phyloP scores from a whole-genome alignment of 2,113 vertebrate genomes.

The Petrocephalus microphthalmus region DNA sequence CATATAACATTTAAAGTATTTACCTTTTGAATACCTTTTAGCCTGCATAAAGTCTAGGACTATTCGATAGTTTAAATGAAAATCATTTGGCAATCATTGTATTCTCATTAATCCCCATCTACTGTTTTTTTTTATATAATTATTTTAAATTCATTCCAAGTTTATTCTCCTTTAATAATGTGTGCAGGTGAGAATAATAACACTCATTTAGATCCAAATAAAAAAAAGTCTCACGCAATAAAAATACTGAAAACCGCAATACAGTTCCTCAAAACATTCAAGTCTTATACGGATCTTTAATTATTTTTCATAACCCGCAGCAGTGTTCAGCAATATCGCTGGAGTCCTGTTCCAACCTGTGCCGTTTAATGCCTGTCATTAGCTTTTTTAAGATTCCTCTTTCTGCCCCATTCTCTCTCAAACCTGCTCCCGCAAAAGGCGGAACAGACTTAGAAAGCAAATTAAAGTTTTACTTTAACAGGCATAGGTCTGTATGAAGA shows the following conservation, averaged over 20 bases:
- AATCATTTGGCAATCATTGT: constrained; percentile 47
- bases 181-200: constrained; percentile 60
- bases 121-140: constrained; percentile 41
- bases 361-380: constrained; percentile 37
- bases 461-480: constrained; percentile 82
- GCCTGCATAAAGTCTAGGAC: constrained; percentile 42
- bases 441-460: constrained; percentile 63
- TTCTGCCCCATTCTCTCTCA: constrained; percentile 25
- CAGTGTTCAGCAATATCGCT: constrained; percentile 62
- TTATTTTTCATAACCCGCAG: constrained; percentile 76
- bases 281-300: constrained; percentile 55
- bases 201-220: constrained; percentile 65
- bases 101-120: constrained; percentile 64
- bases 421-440: constrained; percentile 38
- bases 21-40: constrained; percentile 46
- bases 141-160: constrained; percentile 49
- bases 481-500: constrained; percentile 78
- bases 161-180: constrained; percentile 43
- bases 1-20: constrained; percentile 45
- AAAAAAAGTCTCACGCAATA: constrained; percentile 58
- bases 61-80: constrained; percentile 42
- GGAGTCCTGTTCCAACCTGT: constrained; percentile 58
- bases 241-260: constrained; percentile 59
- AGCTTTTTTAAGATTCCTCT: neutral
- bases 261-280: constrained; percentile 58